These are phyloP conservation scores for Spilogale gracilis DNA, from an alignment of 2,113 vertebrate genomes.

Conservation along the genomic window DNA sequence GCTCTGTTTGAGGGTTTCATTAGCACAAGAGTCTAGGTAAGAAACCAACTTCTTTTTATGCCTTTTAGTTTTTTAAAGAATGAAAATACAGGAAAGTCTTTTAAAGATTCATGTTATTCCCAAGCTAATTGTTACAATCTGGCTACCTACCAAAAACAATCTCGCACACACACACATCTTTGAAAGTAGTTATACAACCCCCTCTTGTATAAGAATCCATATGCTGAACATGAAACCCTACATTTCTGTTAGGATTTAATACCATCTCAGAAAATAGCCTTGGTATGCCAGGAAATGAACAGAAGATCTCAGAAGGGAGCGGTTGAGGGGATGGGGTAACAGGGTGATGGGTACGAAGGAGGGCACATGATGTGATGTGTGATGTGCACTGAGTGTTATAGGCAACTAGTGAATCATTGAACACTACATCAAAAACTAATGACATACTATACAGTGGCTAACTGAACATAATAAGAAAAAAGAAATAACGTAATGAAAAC, in stretches of 20 bases:
- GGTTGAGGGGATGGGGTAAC: no score
- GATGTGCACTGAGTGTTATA: no score
- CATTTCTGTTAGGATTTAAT: constrained; percentile 45
- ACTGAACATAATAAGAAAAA: no score
- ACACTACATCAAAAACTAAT: no score
- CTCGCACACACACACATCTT: background rate
- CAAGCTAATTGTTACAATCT: constrained; percentile 44
- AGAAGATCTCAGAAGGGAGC: no score
- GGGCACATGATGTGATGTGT: no score
- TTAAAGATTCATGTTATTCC: constrained; percentile 27
- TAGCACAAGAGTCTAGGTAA: background rate
- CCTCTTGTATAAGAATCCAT: background rate
- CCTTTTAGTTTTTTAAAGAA: constrained; percentile 43
- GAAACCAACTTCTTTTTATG: background rate
- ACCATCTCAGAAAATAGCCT: background rate
- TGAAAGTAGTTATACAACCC: constrained; percentile 1
- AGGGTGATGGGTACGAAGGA: no score
- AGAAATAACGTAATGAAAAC: background rate
- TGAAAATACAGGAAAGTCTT: constrained; percentile 27
- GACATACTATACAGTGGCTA: no score
- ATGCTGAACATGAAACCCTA: background rate
- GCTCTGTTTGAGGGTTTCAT: background rate
- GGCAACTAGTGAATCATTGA: no score
- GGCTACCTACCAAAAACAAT: constrained; percentile 15
- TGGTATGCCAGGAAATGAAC: no score